Conservation (phyloP, 2,113 vertebrate species). For the Pleuronectes platessa region DNA sequence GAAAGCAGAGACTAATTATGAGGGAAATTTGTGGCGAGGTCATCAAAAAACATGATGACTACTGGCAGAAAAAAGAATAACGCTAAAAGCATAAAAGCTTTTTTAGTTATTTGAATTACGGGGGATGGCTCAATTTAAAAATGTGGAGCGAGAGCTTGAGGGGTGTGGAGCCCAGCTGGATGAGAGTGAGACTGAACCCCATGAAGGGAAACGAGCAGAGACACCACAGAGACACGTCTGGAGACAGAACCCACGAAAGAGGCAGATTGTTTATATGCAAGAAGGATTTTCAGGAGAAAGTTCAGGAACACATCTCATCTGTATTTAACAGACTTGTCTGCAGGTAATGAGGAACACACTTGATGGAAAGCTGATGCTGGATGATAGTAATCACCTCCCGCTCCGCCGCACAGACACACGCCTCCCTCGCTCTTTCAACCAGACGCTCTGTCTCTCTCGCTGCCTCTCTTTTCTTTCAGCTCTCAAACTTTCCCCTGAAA, state of each 20-base stretch:
- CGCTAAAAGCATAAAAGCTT: conserved; percentile 20
- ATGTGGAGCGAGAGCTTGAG: conserved; percentile 28
- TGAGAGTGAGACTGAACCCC: conserved; percentile 9
- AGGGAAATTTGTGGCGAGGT: conserved; percentile 45
- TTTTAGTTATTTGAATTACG: conserved; percentile 30
- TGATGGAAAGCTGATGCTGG: conserved; percentile 71
- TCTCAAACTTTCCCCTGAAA: conserved; percentile 19
- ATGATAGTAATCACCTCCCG: conserved; percentile 72
- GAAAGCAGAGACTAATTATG: conserved; percentile 60
- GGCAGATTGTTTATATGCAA: conserved; percentile 39
- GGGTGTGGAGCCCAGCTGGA: conserved; percentile 72
- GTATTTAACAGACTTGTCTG: conserved; percentile 68
- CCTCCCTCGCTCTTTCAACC: conserved; percentile 12
- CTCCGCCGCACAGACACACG: conserved; percentile 33
- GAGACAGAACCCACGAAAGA: conserved; percentile 27
- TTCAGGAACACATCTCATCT: conserved; percentile 67
- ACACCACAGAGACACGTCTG: conserved; percentile 24
- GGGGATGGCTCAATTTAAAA: conserved; percentile 22
- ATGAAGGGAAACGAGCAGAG: conserved; percentile 3
- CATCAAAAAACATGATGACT: conserved; percentile 52
- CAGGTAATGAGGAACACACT: conserved; percentile 68
- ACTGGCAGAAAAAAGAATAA: conserved; percentile 8
- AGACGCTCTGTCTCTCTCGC: neutral
- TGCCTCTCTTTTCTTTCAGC: conserved; percentile 7
- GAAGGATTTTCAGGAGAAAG: conserved; percentile 57